Evolutionary conservation across 2,113 vertebrate species (phyloP), one percentile per base, ranked within the genome.

Genomic region (Antennarius striatus): DNA sequence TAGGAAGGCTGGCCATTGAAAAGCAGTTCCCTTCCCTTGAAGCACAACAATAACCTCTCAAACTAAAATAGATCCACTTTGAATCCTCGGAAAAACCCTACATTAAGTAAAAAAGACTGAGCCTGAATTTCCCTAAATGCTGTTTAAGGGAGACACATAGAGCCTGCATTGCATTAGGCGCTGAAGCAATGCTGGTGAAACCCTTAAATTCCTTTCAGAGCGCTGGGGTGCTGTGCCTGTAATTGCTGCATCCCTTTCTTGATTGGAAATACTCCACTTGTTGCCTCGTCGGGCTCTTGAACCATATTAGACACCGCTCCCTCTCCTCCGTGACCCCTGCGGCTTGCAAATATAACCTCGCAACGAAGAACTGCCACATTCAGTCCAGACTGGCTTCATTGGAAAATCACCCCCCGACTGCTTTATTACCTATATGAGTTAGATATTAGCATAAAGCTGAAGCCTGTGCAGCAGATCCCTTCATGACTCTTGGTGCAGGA

Each of bases 231-330:
- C 47, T 63, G 15, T 49, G 63, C 39, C 57, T 6, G 17, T 73
- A 79, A 84, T 81, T 55, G 63, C 64, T 15, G 50, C 32, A 58
- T 79, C 57, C 52, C 7, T 32, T 17, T 47, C 42, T 17, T 77
- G 49, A 75, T 70, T 79, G 63, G 69, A 77, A 69, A 79, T 64
- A 65, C 73, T 66, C 77, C 64, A 71, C 75, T 64, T 79, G 51
- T 71, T 84, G 43, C 32, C 28, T 76, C 13, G 5, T 47, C 12
- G 50, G 22, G 13, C 22, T 45, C 58, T 51, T 8, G 1, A 42
- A 51, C 62, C 42, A 10, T 13, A 63, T 70, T 46, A 71, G 28
- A 40, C 0, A 0, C 6, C 28, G 48, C 9, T 53, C 42, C 58
- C 58, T 52, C 58, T 58, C 55, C 68, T 66, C 53, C 42, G 10